These are phyloP conservation scores for Drusus annulatus DNA, from an alignment of 1,140 invertebrate species.

Conservation along the genomic window DNA sequence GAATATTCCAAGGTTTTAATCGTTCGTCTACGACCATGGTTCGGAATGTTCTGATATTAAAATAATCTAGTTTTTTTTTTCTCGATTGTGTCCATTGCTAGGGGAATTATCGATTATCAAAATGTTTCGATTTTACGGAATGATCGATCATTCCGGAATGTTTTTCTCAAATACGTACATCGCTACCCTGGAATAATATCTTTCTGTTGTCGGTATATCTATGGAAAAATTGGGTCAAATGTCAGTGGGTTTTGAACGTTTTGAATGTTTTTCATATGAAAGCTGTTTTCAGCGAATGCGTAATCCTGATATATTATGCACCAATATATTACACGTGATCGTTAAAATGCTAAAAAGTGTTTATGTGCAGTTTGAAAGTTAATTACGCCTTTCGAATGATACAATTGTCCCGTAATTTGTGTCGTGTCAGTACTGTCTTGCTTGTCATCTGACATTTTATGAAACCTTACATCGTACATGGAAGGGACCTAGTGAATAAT, in stretches of 20 bases:
- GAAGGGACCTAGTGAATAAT: neutral
- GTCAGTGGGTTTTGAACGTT: constrained; percentile 31
- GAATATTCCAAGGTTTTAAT: too few relatives aligned
- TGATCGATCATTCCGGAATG: too few relatives aligned
- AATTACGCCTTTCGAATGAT: neutral
- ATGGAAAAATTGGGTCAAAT: neutral
- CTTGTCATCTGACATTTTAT: constrained; percentile 38
- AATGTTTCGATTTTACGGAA: too few relatives aligned
- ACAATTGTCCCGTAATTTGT: constrained; percentile 6
- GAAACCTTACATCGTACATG: constrained; percentile 32
- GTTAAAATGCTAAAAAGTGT: neutral
- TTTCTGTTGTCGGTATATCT: too few relatives aligned
- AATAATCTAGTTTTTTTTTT: too few relatives aligned
- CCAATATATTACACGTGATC: neutral
- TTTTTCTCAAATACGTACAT: too few relatives aligned
- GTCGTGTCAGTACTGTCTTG: constrained; percentile 24
- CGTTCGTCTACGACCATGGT: too few relatives aligned
- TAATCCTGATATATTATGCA: neutral
- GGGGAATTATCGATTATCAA: too few relatives aligned
- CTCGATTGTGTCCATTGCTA: too few relatives aligned
- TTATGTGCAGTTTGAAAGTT: neutral
- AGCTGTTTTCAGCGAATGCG: constrained; percentile 10
- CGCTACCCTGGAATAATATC: too few relatives aligned
- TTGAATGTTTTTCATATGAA: constrained; percentile 26
- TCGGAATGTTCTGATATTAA: too few relatives aligned